Conservation (phyloP, 2,797 vertebrate species). For the Aulostomus chinensis region DNA sequence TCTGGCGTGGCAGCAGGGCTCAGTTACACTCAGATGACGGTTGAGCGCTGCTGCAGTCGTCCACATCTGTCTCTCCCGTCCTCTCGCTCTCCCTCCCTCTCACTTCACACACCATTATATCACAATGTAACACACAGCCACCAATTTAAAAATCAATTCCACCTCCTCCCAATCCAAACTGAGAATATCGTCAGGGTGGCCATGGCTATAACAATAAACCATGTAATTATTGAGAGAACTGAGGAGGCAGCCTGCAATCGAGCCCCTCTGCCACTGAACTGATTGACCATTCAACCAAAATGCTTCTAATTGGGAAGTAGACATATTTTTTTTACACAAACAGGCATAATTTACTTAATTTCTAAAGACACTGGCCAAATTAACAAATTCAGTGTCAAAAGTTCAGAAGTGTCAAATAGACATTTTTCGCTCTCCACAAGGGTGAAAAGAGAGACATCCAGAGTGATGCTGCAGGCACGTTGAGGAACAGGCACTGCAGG, state of each 20-base stretch:
- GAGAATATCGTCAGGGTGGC: conserved; percentile 3
- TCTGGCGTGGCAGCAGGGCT: conserved; percentile 19
- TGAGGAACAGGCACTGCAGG: too few relatives aligned
- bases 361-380: conserved; percentile 2
- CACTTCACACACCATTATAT: conserved; percentile 40
- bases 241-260: conserved; percentile 29
- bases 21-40: conserved; percentile 48
- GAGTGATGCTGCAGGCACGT: conserved; percentile 6
- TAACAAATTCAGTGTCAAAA: neutral
- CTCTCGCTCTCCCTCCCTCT: conserved; percentile 31
- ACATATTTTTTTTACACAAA: conserved; percentile 3
- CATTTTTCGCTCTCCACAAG: neutral
- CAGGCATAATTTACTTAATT: too few relatives aligned
- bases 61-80: conserved; percentile 34
- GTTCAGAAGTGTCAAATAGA: neutral
- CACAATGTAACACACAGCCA: conserved; percentile 27
- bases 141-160: conserved; percentile 60
- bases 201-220: conserved; percentile 16
- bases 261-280: conserved; percentile 15
- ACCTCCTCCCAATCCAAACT: conserved; percentile 26
- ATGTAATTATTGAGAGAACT: conserved; percentile 38
- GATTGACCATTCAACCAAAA: conserved; percentile 12
- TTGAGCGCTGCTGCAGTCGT: conserved; percentile 19
- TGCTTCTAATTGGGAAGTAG: conserved; percentile 26
- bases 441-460: neutral